phyloP scores from a whole-genome alignment of 2,888 invertebrate genomes.

The Diarsia brunnea region DNA sequence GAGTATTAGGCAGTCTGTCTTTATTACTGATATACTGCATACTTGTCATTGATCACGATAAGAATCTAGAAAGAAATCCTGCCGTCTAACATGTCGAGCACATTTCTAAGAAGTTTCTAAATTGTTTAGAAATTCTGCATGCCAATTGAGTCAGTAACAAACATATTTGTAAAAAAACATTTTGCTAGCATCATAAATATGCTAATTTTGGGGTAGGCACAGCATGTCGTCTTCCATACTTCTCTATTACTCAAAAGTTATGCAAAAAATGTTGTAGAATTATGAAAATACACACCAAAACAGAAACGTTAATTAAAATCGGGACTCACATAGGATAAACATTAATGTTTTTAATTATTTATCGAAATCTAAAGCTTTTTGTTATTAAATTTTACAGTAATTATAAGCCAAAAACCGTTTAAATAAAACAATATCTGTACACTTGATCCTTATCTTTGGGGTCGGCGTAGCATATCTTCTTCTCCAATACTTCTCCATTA shows the following conservation, averaged over 20 bases:
- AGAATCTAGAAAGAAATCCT: neutral
- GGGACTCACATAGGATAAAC: neutral
- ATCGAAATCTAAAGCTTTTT: too few species aligned
- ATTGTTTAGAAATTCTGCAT: neutral
- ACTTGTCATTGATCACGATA: neutral
- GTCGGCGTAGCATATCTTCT: too few species aligned
- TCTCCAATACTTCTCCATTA: too few species aligned
- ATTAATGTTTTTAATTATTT: neutral
- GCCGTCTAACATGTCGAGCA: neutral
- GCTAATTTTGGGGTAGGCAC: neutral
- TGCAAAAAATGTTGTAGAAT: neutral
- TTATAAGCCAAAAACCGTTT: too few species aligned
- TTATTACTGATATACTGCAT: neutral
- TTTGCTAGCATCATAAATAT: neutral
- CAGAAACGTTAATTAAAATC: neutral
- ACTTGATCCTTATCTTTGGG: too few species aligned
- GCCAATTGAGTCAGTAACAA: neutral
- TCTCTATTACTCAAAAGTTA: neutral
- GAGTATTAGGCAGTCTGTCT: neutral
- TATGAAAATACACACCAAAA: neutral
- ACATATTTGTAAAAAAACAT: neutral
- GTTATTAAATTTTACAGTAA: too few species aligned
- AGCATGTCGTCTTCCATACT: neutral
- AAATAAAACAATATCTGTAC: too few species aligned
- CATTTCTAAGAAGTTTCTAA: neutral